Evolutionary conservation across 92 coral and sea anemone genomes (phyloP).

Genomic region (Diadumene lineata): DNA sequence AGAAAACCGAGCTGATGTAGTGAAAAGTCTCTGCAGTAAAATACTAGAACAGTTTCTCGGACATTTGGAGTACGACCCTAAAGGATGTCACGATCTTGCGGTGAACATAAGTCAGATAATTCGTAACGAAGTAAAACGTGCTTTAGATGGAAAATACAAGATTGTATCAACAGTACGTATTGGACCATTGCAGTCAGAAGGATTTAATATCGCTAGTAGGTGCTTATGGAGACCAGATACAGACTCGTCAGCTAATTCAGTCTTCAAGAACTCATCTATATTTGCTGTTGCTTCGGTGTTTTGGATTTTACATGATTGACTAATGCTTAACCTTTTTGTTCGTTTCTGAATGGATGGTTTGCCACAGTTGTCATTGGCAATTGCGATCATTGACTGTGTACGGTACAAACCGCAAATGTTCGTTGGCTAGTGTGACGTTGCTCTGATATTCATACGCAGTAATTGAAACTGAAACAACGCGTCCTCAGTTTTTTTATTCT

Average conservation of each 20-base stretch:
- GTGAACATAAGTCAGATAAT: slow-evolving; percentile 52
- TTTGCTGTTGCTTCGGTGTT: slow-evolving; percentile 80
- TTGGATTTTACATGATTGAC: slow-evolving; percentile 59
- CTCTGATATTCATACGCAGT: neutral
- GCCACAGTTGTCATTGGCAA: too few species aligned
- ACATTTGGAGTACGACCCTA: slow-evolving; percentile 48
- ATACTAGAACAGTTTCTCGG: slow-evolving; percentile 41
- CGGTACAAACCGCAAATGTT: neutral
- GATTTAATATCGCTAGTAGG: slow-evolving; percentile 55
- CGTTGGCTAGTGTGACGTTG: neutral
- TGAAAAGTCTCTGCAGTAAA: slow-evolving; percentile 41
- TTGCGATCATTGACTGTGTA: too few species aligned
- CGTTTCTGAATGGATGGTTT: neutral
- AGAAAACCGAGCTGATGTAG: slow-evolving; percentile 13
- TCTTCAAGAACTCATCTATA: slow-evolving; percentile 55
- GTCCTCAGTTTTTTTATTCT: too few species aligned
- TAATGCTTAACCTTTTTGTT: neutral
- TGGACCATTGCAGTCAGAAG: slow-evolving; percentile 56
- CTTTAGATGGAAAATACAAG: slow-evolving; percentile 57
- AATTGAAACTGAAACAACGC: too few species aligned
- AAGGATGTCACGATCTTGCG: slow-evolving; percentile 50
- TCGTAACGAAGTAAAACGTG: slow-evolving; percentile 58
- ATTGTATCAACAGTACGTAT: slow-evolving; percentile 62
- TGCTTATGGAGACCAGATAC: slow-evolving; percentile 69
- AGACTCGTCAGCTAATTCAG: slow-evolving; percentile 56